Conservation (phyloP, 2,113 vertebrate genomes). For the Sceloporus tristichus region DNA sequence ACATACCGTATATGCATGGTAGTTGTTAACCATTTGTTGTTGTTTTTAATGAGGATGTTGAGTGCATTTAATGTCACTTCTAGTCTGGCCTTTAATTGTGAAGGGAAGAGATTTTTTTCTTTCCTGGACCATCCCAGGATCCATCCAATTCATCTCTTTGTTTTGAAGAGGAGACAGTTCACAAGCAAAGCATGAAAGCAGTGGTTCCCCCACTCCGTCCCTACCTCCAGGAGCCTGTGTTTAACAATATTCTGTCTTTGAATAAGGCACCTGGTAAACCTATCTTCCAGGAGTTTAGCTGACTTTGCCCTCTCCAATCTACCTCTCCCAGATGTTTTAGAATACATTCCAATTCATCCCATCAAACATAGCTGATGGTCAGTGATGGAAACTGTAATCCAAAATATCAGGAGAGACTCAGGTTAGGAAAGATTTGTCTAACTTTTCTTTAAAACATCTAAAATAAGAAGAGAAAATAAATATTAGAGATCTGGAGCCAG, state of each 20-base stretch:
- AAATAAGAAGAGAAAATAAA: not conserved
- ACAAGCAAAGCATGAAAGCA: not conserved
- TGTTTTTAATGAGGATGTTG: not conserved
- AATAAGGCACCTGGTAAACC: not conserved
- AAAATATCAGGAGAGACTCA: not conserved
- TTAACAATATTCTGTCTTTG: too few species aligned
- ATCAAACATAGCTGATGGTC: not conserved
- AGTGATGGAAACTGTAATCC: not conserved
- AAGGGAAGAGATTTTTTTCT: too few species aligned
- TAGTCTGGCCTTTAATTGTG: not conserved
- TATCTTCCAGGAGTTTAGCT: not conserved
- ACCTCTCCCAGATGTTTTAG: not conserved
- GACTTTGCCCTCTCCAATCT: not conserved
- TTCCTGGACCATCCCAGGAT: not conserved
- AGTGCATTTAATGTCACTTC: not conserved
- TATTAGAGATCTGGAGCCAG: not conserved
- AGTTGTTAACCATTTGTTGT: not conserved
- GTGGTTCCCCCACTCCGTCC: too few species aligned
- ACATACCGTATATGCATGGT: too few species aligned
- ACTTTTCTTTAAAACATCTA: not conserved
- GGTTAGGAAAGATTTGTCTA: not conserved
- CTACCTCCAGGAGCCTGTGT: not conserved
- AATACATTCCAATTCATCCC: not conserved
- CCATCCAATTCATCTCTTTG: not conserved
- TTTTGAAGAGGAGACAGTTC: not conserved